These are phyloP conservation scores for Drosophila saltans DNA, from an alignment of 1,140 invertebrate species.

Conservation along the genomic window DNA sequence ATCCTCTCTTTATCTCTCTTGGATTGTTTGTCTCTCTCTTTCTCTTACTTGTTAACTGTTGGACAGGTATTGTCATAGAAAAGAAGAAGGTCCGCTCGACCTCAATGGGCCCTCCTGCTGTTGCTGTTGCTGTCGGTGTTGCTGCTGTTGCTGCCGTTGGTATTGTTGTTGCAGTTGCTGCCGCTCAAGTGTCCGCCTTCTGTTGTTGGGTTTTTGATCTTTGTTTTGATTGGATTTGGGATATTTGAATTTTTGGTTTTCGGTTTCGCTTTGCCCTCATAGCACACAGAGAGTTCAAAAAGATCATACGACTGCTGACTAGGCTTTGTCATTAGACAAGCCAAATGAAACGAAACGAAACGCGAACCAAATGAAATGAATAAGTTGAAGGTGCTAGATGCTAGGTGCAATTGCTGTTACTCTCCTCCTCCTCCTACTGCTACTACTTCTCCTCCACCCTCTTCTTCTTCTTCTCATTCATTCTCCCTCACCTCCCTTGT, in stretches of 20 bases:
- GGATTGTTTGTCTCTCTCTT: background rate
- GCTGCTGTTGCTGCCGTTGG: background rate
- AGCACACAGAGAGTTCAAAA: conserved; percentile 14
- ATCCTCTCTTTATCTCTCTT: no score
- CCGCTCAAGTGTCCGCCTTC: conserved; percentile 19
- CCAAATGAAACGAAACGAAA: conserved; percentile 74
- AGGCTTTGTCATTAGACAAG: conserved; percentile 29
- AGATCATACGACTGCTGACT: conserved; percentile 15
- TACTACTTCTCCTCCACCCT: background rate
- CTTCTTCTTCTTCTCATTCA: background rate
- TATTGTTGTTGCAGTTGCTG: conserved; percentile 1
- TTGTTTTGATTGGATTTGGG: conserved; percentile 19
- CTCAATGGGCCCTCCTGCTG: conserved; percentile 9
- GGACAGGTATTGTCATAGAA: conserved; percentile 1
- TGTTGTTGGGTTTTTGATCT: conserved; percentile 22
- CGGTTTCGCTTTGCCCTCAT: conserved; percentile 4
- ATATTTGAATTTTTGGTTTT: conserved; percentile 13
- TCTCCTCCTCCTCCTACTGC: background rate
- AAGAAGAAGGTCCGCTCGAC: conserved; percentile 8
- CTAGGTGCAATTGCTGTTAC: conserved; percentile 27
- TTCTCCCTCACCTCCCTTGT: background rate
- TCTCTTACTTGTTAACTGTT: background rate
- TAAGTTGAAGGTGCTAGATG: conserved; percentile 68
- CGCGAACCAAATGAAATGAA: conserved; percentile 34
- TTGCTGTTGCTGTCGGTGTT: conserved; percentile 7